These are phyloP conservation scores for Cynopterus brachyotis DNA, from an alignment of 2,113 vertebrate genomes.

Conservation along the genomic window DNA sequence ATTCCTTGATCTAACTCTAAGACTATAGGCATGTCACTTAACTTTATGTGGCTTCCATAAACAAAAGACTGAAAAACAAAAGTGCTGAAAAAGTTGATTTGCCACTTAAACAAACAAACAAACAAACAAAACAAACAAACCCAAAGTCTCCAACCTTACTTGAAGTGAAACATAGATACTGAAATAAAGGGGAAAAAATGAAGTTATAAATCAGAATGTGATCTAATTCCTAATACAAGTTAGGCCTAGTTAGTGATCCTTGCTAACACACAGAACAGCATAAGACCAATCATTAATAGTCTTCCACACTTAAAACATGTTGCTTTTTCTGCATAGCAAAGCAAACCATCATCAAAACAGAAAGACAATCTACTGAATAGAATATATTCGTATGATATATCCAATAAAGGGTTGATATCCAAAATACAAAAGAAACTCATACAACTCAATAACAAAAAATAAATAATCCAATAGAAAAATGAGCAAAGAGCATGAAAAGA, in stretches of 20 bases:
- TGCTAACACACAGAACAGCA: background rate
- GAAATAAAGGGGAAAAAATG: slow-evolving; percentile 14
- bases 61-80: slow-evolving; percentile 32
- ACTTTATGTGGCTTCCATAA: background rate
- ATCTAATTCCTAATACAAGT: slow-evolving; percentile 22
- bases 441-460: no score
- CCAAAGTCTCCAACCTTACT: background rate
- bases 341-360: no score
- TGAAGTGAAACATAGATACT: background rate
- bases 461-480: no score
- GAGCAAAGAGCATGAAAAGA: no score
- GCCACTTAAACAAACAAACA: background rate
- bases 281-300: background rate
- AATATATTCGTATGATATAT: no score
- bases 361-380: no score
- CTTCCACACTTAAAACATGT: background rate
- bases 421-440: no score
- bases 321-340: background rate
- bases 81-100: background rate
- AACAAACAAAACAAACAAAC: background rate
- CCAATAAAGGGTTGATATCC: no score
- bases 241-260: background rate
- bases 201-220: slow-evolving; percentile 35
- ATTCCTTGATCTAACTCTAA: background rate
- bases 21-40: background rate